These are phyloP conservation scores for Ranitomeya imitator DNA, from an alignment of 2,113 vertebrate species.

Conservation along the genomic window DNA sequence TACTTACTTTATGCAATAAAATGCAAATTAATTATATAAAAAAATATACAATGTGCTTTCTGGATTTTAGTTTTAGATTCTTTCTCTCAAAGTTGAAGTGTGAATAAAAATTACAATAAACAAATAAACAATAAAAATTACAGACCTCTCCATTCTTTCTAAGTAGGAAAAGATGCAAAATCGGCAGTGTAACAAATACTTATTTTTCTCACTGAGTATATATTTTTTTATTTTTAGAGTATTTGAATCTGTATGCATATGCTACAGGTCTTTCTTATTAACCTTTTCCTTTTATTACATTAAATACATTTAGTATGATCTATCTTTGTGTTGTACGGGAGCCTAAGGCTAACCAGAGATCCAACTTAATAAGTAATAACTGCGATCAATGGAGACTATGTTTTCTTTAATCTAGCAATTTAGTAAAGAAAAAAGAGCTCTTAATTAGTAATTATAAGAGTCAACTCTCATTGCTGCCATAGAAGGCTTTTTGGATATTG, in stretches of 20 bases:
- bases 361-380: conserved; percentile 29
- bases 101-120: too few relatives aligned
- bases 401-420: conserved; percentile 42
- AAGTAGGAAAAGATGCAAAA: too few relatives aligned
- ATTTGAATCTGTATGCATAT: background rate
- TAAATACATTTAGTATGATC: conserved; percentile 23
- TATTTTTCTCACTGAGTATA: background rate
- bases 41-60: too few relatives aligned
- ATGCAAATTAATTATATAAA: too few relatives aligned
- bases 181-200: too few relatives aligned
- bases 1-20: too few relatives aligned
- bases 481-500: conserved; percentile 25
- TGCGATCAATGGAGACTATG: conserved; percentile 15
- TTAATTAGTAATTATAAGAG: conserved; percentile 35
- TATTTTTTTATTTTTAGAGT: background rate
- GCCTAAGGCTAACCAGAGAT: conserved; percentile 29
- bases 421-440: conserved; percentile 23
- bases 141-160: too few relatives aligned
- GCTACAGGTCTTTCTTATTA: background rate
- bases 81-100: too few relatives aligned
- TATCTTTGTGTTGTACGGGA: conserved; percentile 5
- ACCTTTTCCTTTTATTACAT: conserved; percentile 27
- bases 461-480: background rate
- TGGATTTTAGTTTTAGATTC: too few relatives aligned
- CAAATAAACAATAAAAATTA: too few relatives aligned